Evolutionary conservation across 2,113 vertebrate species (phyloP).

Genomic region (Sceloporus undulatus): DNA sequence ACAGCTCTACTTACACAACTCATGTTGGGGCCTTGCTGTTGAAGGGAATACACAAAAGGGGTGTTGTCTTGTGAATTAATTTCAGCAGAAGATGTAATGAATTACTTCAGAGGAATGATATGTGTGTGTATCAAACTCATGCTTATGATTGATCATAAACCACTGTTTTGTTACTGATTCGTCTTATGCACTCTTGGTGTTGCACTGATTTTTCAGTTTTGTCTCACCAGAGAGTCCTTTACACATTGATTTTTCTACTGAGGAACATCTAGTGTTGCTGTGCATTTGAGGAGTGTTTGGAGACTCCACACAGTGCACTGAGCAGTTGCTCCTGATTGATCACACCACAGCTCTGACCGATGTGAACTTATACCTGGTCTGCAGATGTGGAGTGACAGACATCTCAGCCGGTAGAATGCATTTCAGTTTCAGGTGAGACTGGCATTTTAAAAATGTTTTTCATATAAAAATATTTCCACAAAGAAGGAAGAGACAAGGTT

Average conservation of each 20-base stretch:
- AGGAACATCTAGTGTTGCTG: too few relatives aligned
- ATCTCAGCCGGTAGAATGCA: neutral
- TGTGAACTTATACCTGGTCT: neutral
- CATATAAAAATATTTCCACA: neutral
- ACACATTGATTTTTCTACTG: neutral
- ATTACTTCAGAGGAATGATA: neutral
- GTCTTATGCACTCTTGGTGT: neutral
- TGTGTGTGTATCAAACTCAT: neutral
- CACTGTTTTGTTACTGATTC: neutral
- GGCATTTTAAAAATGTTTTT: neutral
- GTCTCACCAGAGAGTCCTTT: neutral
- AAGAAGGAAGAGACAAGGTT: neutral
- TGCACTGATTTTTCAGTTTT: neutral
- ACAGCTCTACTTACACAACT: neutral
- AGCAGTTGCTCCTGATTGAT: neutral
- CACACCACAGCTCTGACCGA: neutral
- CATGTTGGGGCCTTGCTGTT: too few relatives aligned
- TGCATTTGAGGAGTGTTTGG: neutral
- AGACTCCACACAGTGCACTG: neutral
- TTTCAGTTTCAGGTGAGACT: neutral
- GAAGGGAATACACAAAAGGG: neutral
- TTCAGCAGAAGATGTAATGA: neutral
- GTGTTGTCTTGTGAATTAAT: neutral
- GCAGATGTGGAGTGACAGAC: neutral
- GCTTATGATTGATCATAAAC: neutral